Evolutionary conservation across 2,113 vertebrate genomes (phyloP).

Genomic region (Menura novaehollandiae): DNA sequence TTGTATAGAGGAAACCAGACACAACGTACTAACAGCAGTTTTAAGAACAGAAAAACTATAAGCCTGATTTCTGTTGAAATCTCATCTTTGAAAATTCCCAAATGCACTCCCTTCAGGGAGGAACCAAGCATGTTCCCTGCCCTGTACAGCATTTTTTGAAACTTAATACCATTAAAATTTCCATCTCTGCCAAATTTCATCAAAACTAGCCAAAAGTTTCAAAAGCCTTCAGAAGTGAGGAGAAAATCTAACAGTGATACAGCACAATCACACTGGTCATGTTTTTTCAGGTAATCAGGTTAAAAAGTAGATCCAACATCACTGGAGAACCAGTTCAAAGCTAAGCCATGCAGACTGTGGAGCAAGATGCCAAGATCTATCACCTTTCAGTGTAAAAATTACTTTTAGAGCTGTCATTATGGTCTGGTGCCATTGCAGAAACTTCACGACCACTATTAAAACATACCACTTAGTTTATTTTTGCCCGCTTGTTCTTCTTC

Average conservation of each 20-base stretch:
- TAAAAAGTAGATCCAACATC: background rate
- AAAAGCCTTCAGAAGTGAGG: background rate
- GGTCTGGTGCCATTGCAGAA: background rate
- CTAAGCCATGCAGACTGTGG: background rate
- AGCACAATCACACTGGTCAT: background rate
- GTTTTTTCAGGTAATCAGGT: background rate
- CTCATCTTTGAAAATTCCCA: background rate
- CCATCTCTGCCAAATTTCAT: background rate
- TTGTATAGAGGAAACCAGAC: background rate
- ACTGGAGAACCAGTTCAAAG: background rate
- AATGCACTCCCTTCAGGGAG: background rate
- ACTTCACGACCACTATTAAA: background rate
- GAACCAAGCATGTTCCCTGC: rapidly evolving
- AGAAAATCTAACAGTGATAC: background rate
- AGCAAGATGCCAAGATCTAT: background rate
- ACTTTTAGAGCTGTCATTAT: background rate
- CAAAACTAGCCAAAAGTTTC: background rate
- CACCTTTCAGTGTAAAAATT: background rate
- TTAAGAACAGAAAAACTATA: background rate
- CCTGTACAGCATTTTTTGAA: background rate
- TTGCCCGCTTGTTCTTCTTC: slow-evolving; percentile 92
- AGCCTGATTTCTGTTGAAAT: background rate
- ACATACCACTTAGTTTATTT: slow-evolving; percentile 88
- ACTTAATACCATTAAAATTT: background rate
- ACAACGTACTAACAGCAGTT: background rate